A percentile compares a stretch with the other conserved stretches of the same genome.
Conservation (phyloP, 2,113 vertebrate genomes). For the Herpailurus yagouaroundi region DNA sequence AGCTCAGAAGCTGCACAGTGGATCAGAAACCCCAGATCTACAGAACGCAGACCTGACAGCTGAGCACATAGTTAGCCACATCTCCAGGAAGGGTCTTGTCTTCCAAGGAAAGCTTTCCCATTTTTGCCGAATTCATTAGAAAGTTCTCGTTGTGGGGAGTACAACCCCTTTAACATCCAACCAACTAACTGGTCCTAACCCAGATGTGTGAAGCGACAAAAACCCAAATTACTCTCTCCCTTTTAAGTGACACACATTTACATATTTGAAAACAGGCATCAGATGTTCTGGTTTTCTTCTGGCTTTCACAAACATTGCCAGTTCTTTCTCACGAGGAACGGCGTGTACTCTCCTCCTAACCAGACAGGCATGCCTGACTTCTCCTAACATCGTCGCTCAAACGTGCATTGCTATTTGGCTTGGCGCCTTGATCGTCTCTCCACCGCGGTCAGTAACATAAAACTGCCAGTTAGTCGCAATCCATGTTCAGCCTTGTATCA, state of each 20-base stretch:
- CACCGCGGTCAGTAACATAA: not conserved
- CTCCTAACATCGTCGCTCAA: fast-evolving
- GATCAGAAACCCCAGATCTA: not conserved
- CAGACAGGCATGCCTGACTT: not conserved
- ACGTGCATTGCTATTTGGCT: not conserved
- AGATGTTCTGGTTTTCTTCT: not conserved
- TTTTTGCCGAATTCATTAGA: not conserved
- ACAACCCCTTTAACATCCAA: not conserved
- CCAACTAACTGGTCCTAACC: not conserved
- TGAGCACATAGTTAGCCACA: not conserved
- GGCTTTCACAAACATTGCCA: not conserved
- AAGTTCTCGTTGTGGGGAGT: not conserved
- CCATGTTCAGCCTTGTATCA: not conserved
- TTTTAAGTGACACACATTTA: not conserved
- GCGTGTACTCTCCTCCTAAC: not conserved
- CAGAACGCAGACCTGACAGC: not conserved
- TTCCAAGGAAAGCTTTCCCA: not conserved
- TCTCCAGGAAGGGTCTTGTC: not conserved
- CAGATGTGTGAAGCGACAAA: not conserved
- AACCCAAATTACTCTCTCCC: not conserved
- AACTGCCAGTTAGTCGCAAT: not conserved
- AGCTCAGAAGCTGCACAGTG: not conserved
- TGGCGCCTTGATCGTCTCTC: not conserved
- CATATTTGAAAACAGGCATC: not conserved
- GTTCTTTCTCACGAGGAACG: not conserved